Percentiles rank a stretch among this genome's conserved stretches.
Conservation (phyloP, 2,888 invertebrate genomes). For the Argyra leucocephala region DNA sequence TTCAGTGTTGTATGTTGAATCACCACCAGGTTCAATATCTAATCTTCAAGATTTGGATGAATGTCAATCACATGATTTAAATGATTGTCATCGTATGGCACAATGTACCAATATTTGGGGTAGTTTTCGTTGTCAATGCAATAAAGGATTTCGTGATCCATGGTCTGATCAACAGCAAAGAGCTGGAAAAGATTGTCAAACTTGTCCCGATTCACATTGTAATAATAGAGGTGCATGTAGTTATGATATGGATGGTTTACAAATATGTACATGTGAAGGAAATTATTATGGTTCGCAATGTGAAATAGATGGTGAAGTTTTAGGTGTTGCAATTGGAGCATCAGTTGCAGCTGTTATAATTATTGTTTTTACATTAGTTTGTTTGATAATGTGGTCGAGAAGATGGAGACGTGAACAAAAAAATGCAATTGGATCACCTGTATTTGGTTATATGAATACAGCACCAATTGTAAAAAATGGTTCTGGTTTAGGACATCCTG, state of each 20-base stretch:
- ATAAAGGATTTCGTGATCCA: slow-evolving; percentile 65
- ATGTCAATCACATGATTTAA: slow-evolving; percentile 67
- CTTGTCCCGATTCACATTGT: slow-evolving; percentile 69
- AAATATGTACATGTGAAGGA: slow-evolving; percentile 56
- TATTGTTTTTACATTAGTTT: slow-evolving; percentile 75
- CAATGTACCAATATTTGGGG: slow-evolving; percentile 76
- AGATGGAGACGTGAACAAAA: slow-evolving; percentile 86
- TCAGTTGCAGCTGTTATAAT: slow-evolving; percentile 81
- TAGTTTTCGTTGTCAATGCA: slow-evolving; percentile 59
- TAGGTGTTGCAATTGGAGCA: slow-evolving; percentile 84
- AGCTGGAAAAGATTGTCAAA: slow-evolving; percentile 66
- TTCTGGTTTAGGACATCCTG: slow-evolving; percentile 57
- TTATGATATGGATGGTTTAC: slow-evolving; percentile 53
- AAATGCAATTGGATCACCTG: slow-evolving; percentile 65
- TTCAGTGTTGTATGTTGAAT: slow-evolving; percentile 75
- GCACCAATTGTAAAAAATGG: slow-evolving; percentile 61
- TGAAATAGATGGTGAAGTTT: slow-evolving; percentile 83
- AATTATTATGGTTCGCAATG: slow-evolving; percentile 77
- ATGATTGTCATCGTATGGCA: slow-evolving; percentile 75
- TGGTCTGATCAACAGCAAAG: slow-evolving; percentile 56
- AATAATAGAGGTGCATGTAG: slow-evolving; percentile 77
- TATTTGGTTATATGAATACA: slow-evolving; percentile 77
- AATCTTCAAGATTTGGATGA: slow-evolving; percentile 75
- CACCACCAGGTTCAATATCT: slow-evolving; percentile 68
- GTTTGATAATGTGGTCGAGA: slow-evolving; percentile 85